These are phyloP conservation scores for Cryptocheilus praepositus DNA, from an alignment of 2,888 invertebrate species.

Conservation along the genomic window DNA sequence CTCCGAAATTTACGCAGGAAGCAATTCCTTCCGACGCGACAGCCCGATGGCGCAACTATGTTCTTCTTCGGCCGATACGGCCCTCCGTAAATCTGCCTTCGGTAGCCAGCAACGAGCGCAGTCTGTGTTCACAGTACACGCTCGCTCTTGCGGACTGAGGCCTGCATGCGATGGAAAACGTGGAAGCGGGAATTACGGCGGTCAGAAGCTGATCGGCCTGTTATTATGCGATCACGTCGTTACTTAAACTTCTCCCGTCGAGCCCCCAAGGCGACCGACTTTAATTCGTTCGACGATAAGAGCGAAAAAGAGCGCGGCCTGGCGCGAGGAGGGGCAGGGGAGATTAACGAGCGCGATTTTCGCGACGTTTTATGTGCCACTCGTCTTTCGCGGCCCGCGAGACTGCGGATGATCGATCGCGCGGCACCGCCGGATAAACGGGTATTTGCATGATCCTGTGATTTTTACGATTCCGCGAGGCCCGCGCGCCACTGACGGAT, in stretches of 20 bases:
- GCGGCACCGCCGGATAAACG: conserved; percentile 23
- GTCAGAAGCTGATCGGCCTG: conserved; percentile 57
- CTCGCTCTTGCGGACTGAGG: conserved; percentile 7
- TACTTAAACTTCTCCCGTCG: conserved; percentile 45
- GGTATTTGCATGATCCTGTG: conserved; percentile 32
- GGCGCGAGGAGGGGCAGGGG: not conserved
- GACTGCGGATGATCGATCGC: conserved; percentile 22
- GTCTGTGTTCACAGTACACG: not conserved
- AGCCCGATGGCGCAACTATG: no score
- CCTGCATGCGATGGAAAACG: not conserved
- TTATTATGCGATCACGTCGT: conserved; percentile 58
- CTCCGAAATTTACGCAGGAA: no score
- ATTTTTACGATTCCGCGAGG: conserved; percentile 31
- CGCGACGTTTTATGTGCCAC: conserved; percentile 24
- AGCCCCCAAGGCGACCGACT: conserved; percentile 35
- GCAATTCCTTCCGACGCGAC: no score
- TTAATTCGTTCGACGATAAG: conserved; percentile 38
- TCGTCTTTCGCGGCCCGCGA: conserved; percentile 1
- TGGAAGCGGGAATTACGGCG: conserved; percentile 9
- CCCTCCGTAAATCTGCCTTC: no score
- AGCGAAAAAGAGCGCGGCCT: conserved; percentile 9
- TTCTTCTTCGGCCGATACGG: no score
- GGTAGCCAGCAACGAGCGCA: no score
- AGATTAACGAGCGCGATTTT: conserved; percentile 40
- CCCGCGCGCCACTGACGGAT: conserved; percentile 6